These are phyloP conservation scores for Mamestra configurata DNA, from an alignment of 1,140 invertebrate genomes.

Conservation along the genomic window DNA sequence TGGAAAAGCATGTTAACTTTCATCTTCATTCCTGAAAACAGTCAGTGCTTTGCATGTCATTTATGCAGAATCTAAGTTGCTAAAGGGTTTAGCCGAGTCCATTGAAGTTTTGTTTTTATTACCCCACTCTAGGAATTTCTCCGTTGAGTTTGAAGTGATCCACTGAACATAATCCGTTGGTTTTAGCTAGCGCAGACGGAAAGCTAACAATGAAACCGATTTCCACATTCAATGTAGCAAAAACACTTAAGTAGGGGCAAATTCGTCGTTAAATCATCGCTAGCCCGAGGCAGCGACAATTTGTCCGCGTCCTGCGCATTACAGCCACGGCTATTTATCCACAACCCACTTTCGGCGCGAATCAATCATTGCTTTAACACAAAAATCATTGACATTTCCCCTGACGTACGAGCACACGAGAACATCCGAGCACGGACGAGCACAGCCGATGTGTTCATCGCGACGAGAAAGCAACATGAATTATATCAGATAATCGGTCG, in stretches of 20 bases:
- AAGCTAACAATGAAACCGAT: neutral
- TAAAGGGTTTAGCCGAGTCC: too few species aligned
- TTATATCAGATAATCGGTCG: conserved; percentile 68
- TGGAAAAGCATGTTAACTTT: too few species aligned
- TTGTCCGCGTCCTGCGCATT: conserved; percentile 40
- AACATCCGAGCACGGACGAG: neutral
- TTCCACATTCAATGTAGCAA: neutral
- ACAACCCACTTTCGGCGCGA: conserved; percentile 33
- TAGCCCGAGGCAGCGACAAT: conserved; percentile 48
- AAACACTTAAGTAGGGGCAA: conserved; percentile 23
- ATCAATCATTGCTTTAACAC: conserved; percentile 49
- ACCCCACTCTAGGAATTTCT: too few species aligned
- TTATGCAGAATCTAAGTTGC: too few species aligned
- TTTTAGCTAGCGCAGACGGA: neutral
- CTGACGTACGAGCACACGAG: conserved; percentile 34
- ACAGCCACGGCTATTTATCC: conserved; percentile 18
- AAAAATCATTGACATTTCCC: conserved; percentile 62
- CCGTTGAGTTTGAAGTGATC: neutral
- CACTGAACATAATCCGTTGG: neutral
- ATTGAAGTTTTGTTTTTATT: too few species aligned
- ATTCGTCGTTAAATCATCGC: conserved; percentile 34
- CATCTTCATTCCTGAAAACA: too few species aligned
- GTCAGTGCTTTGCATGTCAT: too few species aligned
- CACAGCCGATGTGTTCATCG: conserved; percentile 55
- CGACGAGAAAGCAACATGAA: conserved; percentile 63